These are phyloP conservation scores for Ammodytes marinus DNA, from an alignment of 2,113 vertebrate genomes.

Conservation along the genomic window DNA sequence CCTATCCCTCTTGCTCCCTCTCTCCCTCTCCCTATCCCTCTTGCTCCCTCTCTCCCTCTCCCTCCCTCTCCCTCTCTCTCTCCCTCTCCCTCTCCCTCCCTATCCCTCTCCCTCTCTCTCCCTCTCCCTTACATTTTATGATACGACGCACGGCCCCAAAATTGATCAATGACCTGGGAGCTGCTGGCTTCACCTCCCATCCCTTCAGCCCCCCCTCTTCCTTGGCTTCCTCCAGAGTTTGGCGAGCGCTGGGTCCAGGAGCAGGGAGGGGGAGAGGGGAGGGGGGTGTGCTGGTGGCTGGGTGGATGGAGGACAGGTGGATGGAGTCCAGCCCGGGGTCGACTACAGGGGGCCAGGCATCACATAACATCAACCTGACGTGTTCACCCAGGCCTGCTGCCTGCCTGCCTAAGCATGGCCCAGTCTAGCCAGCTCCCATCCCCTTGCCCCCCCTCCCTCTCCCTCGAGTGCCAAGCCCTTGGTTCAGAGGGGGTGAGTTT, in stretches of 20 bases:
- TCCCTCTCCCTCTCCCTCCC: not conserved
- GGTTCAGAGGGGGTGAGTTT: slow-evolving; percentile 72
- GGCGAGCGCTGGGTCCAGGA: slow-evolving; percentile 17
- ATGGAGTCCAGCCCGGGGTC: slow-evolving; percentile 78
- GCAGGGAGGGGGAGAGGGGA: slow-evolving; percentile 3
- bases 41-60: not conserved
- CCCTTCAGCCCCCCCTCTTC: slow-evolving; percentile 8
- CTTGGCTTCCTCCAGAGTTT: slow-evolving; percentile 36
- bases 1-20: not conserved
- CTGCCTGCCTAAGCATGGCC: slow-evolving; percentile 65
- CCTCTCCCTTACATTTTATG: not conserved
- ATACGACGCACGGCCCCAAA: slow-evolving; percentile 38
- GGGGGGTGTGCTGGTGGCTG: not conserved
- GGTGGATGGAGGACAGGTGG: slow-evolving; percentile 77
- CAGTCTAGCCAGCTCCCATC: slow-evolving; percentile 41
- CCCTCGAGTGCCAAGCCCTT: slow-evolving; percentile 50
- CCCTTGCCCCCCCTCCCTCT: not conserved
- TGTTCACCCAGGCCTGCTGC: slow-evolving; percentile 83
- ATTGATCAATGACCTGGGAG: slow-evolving; percentile 72
- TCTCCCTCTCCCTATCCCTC: not conserved
- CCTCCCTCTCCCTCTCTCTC: not conserved
- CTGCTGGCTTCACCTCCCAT: slow-evolving; percentile 49
- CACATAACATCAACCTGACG: slow-evolving; percentile 81
- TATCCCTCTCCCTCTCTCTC: not conserved
- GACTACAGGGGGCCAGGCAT: slow-evolving; percentile 68